phyloP scores from a whole-genome alignment of 2,888 invertebrate species.

The Strigamia maritima region DNA sequence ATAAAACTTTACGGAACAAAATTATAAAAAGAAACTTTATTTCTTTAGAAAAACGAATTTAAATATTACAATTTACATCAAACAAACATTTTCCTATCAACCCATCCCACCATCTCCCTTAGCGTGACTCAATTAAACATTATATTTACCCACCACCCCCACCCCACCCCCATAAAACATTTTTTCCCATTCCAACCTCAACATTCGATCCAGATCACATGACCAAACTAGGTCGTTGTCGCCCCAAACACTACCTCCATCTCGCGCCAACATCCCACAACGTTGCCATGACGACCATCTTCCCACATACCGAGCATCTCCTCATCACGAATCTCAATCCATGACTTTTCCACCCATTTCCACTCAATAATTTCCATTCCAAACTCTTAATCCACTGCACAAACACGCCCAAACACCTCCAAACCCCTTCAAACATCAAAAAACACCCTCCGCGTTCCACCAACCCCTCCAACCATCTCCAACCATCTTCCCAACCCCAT shows the following conservation, averaged over 20 bases:
- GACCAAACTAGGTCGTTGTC: slow-evolving; percentile 1
- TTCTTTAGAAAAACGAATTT: too few species aligned
- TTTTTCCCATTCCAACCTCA: background rate
- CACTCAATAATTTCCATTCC: background rate
- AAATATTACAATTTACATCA: too few species aligned
- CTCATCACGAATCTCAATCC: slow-evolving; percentile 7
- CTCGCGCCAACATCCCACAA: background rate
- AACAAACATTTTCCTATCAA: too few species aligned
- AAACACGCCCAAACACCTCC: background rate
- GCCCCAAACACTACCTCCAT: background rate
- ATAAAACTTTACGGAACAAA: too few species aligned
- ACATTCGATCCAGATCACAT: slow-evolving; percentile 15
- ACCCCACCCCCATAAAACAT: too few species aligned
- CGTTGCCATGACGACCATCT: slow-evolving; percentile 30
- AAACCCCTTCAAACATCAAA: background rate
- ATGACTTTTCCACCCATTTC: background rate
- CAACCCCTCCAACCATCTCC: background rate
- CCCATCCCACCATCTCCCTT: too few species aligned
- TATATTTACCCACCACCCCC: too few species aligned
- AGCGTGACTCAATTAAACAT: too few species aligned
- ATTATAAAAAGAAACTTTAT: too few species aligned
- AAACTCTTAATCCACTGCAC: background rate
- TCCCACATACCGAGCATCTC: slow-evolving; percentile 20
- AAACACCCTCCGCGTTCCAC: background rate
- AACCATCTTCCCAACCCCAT: background rate